These are phyloP conservation scores for Lepus townsendii DNA, from an alignment of 2,797 vertebrate genomes.

Conservation along the genomic window DNA sequence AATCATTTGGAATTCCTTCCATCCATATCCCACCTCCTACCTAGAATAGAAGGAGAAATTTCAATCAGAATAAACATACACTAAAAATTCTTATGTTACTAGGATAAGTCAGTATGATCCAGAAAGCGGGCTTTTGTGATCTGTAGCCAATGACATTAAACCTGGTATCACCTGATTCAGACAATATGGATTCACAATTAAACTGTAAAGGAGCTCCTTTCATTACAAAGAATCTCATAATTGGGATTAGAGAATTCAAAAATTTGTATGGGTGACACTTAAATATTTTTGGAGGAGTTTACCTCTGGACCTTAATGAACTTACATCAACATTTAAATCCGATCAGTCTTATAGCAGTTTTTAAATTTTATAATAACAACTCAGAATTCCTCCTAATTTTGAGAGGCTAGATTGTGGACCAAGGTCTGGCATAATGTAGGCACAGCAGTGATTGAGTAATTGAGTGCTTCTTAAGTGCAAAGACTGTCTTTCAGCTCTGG, in stretches of 20 bases:
- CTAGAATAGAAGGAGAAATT: neutral
- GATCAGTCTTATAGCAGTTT: neutral
- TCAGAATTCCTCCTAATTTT: conserved; percentile 40
- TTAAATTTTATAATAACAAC: neutral
- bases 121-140: neutral
- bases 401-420: neutral
- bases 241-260: conserved; percentile 32
- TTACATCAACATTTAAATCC: neutral
- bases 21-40: neutral
- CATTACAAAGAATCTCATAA: neutral
- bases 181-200: conserved; percentile 21
- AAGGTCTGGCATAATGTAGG: neutral
- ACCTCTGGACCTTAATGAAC: neutral
- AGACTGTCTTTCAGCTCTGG: neutral
- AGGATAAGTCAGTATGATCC: conserved; percentile 19
- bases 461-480: neutral
- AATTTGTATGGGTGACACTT: neutral
- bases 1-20: conserved; percentile 31
- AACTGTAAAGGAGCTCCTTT: neutral
- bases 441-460: neutral
- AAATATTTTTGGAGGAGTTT: neutral
- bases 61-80: neutral
- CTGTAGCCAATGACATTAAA: neutral
- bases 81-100: neutral
- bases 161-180: neutral